These are phyloP conservation scores for Chironomus tepperi DNA, from an alignment of 1,140 invertebrate genomes.

Conservation along the genomic window DNA sequence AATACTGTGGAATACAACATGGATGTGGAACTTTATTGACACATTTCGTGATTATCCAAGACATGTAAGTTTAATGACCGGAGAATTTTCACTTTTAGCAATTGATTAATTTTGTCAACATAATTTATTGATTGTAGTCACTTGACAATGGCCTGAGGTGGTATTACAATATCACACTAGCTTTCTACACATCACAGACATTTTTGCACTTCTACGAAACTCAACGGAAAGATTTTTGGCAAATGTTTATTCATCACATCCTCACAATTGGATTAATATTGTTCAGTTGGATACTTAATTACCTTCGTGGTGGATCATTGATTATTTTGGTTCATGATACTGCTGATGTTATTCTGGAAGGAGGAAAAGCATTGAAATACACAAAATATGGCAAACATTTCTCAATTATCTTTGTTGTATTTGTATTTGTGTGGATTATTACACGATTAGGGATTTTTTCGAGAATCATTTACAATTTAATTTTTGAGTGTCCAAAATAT, in stretches of 20 bases:
- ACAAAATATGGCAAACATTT: slow-evolving; percentile 78
- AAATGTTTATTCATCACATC: slow-evolving; percentile 97
- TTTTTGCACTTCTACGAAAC: slow-evolving; percentile 90
- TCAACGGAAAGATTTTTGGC: slow-evolving; percentile 91
- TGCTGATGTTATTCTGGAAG: slow-evolving; percentile 91
- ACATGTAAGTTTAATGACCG: slow-evolving; percentile 44
- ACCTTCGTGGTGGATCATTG: slow-evolving; percentile 82
- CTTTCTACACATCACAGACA: slow-evolving; percentile 92
- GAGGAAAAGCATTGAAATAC: slow-evolving; percentile 87
- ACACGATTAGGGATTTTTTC: slow-evolving; percentile 82
- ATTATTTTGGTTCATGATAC: slow-evolving; percentile 89
- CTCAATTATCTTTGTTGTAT: slow-evolving; percentile 78
- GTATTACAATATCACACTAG: slow-evolving; percentile 93
- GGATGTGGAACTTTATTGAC: slow-evolving; percentile 87
- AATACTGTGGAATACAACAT: slow-evolving; percentile 85
- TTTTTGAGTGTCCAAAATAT: slow-evolving; percentile 73
- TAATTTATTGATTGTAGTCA: slow-evolving; percentile 46
- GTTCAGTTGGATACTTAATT: slow-evolving; percentile 91
- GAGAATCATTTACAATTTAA: slow-evolving; percentile 54
- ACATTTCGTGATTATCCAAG: slow-evolving; percentile 78
- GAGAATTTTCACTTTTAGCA: too few species aligned
- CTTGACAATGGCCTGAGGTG: slow-evolving; percentile 72
- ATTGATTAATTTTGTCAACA: slow-evolving; percentile 25
- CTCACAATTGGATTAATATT: slow-evolving; percentile 81
- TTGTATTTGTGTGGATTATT: slow-evolving; percentile 80